A percentile compares a stretch with the other conserved stretches of the same genome.
Conservation (phyloP, 1,140 invertebrate species). For the Phocides pigmalion region DNA sequence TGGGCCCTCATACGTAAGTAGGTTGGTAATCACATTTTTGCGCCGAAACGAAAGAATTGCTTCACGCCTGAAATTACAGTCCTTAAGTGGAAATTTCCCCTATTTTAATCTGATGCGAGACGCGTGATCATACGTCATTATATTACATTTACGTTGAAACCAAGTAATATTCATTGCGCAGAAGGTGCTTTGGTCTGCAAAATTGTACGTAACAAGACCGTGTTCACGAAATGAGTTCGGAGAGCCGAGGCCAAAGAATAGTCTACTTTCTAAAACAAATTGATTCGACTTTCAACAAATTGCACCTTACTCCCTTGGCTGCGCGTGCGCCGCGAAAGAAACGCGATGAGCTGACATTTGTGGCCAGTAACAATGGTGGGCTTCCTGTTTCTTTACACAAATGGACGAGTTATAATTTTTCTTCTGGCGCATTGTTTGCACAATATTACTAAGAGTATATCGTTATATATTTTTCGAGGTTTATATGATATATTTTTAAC, state of each 20-base stretch:
- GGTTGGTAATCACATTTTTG: no score
- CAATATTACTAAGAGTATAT: no score
- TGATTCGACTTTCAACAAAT: conserved; percentile 79
- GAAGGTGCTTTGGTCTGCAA: neutral
- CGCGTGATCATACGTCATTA: neutral
- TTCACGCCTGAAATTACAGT: no score
- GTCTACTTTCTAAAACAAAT: conserved; percentile 78
- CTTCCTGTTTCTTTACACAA: conserved; percentile 30
- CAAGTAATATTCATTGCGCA: no score
- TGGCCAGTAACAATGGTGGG: conserved; percentile 18
- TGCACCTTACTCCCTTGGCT: conserved; percentile 47
- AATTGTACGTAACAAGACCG: conserved; percentile 14
- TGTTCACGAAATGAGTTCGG: conserved; percentile 22
- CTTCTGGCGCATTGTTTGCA: neutral
- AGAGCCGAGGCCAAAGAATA: conserved; percentile 43
- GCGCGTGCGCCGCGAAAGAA: conserved; percentile 34
- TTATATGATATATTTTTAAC: no score
- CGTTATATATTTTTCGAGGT: no score
- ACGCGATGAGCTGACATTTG: conserved; percentile 43
- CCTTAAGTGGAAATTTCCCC: no score
- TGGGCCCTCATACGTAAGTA: no score
- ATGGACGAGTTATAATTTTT: neutral
- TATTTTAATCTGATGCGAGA: no score
- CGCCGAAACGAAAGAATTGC: no score
- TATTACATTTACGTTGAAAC: neutral